Evolutionary conservation across 2,888 invertebrate genomes (phyloP).

Genomic region (Theodoxus fluviatilis): DNA sequence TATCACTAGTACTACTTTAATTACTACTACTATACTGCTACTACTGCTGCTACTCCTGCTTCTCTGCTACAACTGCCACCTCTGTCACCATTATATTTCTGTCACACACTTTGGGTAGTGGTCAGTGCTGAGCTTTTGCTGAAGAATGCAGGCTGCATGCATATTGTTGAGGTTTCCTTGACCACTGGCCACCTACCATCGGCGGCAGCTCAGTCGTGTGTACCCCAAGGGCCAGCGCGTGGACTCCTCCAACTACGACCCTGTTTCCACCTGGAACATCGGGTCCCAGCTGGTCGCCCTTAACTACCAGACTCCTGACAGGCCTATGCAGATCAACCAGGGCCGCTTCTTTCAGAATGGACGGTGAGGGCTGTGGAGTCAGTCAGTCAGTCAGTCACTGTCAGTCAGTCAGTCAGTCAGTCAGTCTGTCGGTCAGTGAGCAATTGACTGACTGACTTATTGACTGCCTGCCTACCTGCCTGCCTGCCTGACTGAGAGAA

Average conservation of each 20-base stretch:
- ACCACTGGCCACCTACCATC: slow-evolving; percentile 51
- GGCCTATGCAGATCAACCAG: slow-evolving; percentile 94
- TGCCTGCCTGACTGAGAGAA: no score
- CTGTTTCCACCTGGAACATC: slow-evolving; percentile 91
- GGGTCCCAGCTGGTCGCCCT: slow-evolving; percentile 97
- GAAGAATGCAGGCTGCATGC: not conserved
- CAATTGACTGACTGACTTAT: no score
- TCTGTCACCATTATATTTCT: not conserved
- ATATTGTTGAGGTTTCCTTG: slow-evolving; percentile 33
- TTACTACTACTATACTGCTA: not conserved
- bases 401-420: no score
- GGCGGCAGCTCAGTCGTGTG: slow-evolving; percentile 84
- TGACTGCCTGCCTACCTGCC: no score
- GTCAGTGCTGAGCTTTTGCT: not conserved
- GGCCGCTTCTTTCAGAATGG: slow-evolving; percentile 93
- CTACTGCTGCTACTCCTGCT: not conserved
- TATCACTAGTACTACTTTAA: no score
- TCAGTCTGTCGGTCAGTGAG: no score
- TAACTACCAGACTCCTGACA: slow-evolving; percentile 96
- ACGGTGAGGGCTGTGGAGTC: slow-evolving; percentile 59
- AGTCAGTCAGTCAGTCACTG: no score
- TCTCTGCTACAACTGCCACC: not conserved
- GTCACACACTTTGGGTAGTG: not conserved
- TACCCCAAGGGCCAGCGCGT: slow-evolving; percentile 89
- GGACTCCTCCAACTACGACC: slow-evolving; percentile 97